Evolutionary conservation across 2,888 invertebrate genomes (phyloP), one percentile per base, ranked within the genome.

Genomic region (Volucella zonaria): DNA sequence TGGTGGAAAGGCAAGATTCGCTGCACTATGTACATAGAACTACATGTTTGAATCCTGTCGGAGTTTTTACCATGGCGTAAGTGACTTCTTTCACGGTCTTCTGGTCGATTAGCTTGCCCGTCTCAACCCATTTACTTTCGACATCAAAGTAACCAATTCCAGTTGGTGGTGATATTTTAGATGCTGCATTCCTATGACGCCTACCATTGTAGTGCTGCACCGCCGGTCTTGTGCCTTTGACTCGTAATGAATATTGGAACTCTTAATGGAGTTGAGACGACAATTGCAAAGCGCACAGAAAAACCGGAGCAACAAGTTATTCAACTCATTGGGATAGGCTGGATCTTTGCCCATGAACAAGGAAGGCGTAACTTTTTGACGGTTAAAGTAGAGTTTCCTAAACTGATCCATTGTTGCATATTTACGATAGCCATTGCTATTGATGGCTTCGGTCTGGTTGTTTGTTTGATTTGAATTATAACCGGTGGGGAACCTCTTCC

Each of bases 171-270:
- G 87, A 86, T 58, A 87, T 66, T 59, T 87, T 88, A 56, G 86
- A 86, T 8, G 87, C 88, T 61, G 92, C 93, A 90, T 91, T 89
- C 86, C 92, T 92, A 89, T 95, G 95, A 88, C 93, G 94, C 87
- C 93, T 94, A 0, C 95, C 94, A 89, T 93, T 92, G 88, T 93
- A 94, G 89, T 95, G 95, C 87, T 94, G 94, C 61, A 93, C 92
- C 0, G 93, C 68, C 93, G 93, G 68, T 93, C 92, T 87, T 94
- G 94, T 40, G 92, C 91, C 87, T 93, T 93, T 0, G 93, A 93
- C 66, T 92, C 92, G 87, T 94, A 94, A 87, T 94, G 94, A 82
- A 92, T 88, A 75, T 92, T 92, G 1, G 93, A 93, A 59, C 92
- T 91, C 3, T 91, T 89, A 51, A 91, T 90, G 1, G 93, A 93